Conservation (phyloP, 2,797 vertebrate genomes). For the Acridotheres tristis region DNA sequence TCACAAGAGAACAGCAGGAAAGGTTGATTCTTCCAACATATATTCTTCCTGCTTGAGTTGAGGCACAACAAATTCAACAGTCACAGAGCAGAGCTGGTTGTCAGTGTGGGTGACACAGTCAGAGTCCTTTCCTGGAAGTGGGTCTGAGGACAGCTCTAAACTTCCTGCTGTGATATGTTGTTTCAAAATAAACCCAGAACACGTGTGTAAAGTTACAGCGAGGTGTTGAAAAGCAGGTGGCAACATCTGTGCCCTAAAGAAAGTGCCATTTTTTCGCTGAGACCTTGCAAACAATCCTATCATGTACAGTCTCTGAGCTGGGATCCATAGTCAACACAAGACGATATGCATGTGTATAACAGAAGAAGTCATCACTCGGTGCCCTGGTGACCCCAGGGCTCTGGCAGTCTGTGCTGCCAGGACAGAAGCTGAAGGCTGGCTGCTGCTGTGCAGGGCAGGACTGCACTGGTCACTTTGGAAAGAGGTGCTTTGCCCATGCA, state of each 20-base stretch:
- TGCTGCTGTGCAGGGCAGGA: not conserved
- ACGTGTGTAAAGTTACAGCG: constrained; percentile 46
- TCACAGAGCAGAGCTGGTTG: not conserved
- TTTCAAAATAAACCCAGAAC: constrained; percentile 72
- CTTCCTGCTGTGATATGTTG: constrained; percentile 16
- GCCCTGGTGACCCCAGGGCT: not conserved
- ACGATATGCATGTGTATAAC: not conserved
- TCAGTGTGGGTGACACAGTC: not conserved
- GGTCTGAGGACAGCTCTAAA: constrained; percentile 54
- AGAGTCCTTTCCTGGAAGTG: constrained; percentile 66
- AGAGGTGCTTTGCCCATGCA: not conserved
- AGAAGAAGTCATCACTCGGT: not conserved
- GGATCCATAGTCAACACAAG: not conserved
- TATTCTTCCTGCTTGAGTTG: not conserved
- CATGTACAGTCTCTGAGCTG: not conserved
- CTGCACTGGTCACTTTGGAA: not conserved
- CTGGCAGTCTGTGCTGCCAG: not conserved
- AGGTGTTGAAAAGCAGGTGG: constrained; percentile 69
- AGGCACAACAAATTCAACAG: not conserved
- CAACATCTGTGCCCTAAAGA: constrained; percentile 62
- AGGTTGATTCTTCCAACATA: not conserved
- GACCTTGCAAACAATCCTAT: not conserved
- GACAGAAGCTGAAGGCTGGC: not conserved
- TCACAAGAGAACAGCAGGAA: not conserved
- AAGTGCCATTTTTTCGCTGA: not conserved